Percentiles rank a stretch among this genome's conserved stretches.
Conservation (phyloP, 1,140 invertebrate species). For the Achatina immaculata region DNA sequence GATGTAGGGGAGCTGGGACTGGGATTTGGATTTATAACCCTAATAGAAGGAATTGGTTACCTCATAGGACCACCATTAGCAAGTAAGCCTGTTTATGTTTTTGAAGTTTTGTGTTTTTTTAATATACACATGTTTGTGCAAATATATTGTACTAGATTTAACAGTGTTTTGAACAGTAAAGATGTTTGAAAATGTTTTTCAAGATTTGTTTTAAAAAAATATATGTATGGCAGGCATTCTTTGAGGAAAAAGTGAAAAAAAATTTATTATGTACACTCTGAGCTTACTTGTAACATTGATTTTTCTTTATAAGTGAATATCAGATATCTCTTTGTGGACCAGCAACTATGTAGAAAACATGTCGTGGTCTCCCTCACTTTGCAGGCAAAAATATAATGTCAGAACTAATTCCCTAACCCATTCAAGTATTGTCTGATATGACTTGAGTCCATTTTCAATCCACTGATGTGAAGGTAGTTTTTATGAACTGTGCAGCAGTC, state of each 20-base stretch:
- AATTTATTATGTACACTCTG: no score
- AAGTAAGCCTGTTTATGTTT: constrained; percentile 31
- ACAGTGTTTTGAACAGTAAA: constrained; percentile 1
- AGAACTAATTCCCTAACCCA: no score
- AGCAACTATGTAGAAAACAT: no score
- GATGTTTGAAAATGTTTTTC: neutral
- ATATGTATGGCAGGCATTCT: neutral
- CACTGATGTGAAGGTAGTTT: no score
- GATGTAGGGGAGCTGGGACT: constrained; percentile 34
- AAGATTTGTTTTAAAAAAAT: neutral
- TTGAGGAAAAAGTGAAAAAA: neutral
- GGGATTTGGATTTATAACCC: constrained; percentile 38
- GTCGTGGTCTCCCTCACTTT: no score
- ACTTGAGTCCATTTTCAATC: no score
- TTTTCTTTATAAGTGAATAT: no score
- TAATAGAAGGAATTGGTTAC: constrained; percentile 41
- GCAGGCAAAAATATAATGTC: no score
- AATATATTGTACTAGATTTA: neutral
- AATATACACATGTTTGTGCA: constrained; percentile 1
- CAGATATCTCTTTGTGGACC: no score
- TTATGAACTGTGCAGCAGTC: no score
- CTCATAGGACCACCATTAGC: constrained; percentile 45
- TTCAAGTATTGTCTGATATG: no score
- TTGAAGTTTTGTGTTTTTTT: neutral
- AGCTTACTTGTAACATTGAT: no score